Percentiles rank a stretch among this genome's conserved stretches.
phyloP scores from a whole-genome alignment of 2,113 vertebrate species.

The Haemorhous mexicanus region DNA sequence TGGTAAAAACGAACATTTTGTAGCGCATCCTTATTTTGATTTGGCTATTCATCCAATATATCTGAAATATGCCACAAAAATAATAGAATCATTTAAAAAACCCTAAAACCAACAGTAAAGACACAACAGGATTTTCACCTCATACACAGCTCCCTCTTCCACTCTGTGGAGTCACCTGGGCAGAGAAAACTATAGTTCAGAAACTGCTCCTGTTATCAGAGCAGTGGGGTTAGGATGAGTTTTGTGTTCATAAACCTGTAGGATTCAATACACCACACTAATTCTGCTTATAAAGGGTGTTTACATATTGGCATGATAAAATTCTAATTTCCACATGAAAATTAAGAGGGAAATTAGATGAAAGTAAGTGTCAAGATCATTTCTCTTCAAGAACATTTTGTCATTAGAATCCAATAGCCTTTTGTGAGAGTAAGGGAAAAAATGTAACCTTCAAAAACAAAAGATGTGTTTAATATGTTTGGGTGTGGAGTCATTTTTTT shows the following conservation, averaged over 20 bases:
- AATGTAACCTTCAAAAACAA: neutral
- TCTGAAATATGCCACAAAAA: neutral
- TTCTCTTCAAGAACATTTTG: neutral
- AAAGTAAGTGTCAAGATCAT: neutral
- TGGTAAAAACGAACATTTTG: neutral
- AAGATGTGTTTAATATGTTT: neutral
- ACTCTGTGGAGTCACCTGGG: neutral
- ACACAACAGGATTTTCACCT: neutral
- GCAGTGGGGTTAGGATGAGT: accelerated
- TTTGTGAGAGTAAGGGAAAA: neutral
- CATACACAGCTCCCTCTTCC: neutral
- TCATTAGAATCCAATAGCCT: neutral
- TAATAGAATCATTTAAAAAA: neutral
- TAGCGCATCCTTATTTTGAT: neutral
- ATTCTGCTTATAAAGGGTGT: neutral
- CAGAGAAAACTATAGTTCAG: neutral
- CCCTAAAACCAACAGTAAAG: neutral
- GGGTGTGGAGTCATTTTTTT: neutral
- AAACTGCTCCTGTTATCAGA: neutral
- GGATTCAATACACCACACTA: neutral
- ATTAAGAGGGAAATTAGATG: neutral
- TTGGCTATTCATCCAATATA: neutral
- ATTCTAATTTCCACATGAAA: neutral
- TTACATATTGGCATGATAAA: neutral
- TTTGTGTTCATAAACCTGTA: neutral